Conservation (phyloP, 2,888 invertebrate genomes). For the Steinernema carpocapsae region DNA sequence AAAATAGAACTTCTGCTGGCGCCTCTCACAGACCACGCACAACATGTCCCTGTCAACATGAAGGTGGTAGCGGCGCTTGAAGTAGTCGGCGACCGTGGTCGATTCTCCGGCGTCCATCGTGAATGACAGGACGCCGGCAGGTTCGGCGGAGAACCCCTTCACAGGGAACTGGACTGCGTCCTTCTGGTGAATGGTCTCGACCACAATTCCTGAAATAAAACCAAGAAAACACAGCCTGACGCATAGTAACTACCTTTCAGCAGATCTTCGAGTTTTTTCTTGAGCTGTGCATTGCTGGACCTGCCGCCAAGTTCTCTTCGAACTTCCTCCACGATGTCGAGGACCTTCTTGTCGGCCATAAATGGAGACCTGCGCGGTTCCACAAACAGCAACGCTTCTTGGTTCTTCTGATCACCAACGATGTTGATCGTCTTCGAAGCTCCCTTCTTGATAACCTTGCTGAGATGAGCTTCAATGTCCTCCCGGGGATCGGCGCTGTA, state of each 20-base stretch:
- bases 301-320: neutral
- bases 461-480: neutral
- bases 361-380: constrained; percentile 1
- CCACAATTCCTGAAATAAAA: neutral
- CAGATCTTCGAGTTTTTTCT: neutral
- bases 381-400: neutral
- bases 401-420: neutral
- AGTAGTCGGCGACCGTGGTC: neutral
- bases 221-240: neutral
- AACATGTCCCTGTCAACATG: neutral
- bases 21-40: neutral
- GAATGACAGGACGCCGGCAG: neutral
- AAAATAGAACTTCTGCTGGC: neutral
- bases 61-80: neutral
- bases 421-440: neutral
- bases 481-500: neutral
- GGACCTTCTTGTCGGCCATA: neutral
- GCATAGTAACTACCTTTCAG: neutral
- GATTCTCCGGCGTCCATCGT: neutral
- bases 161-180: neutral
- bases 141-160: neutral
- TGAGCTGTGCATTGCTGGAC: neutral
- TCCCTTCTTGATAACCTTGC: constrained; percentile 24
- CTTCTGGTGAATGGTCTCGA: neutral
- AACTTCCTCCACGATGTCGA: neutral